Evolutionary conservation across 2,888 invertebrate species (phyloP).

Genomic region (Cancer borealis): DNA sequence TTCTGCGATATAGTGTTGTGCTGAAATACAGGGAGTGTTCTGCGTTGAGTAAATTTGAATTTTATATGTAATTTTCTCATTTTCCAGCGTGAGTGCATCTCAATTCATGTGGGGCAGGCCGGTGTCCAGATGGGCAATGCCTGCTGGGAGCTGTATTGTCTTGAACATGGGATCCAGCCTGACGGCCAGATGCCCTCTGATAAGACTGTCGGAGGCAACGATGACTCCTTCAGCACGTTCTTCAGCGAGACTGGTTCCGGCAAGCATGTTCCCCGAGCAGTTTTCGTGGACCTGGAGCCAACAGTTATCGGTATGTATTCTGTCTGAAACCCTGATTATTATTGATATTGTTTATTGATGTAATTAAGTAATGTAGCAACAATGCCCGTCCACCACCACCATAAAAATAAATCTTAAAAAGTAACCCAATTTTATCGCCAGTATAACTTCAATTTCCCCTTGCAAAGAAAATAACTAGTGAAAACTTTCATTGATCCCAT

Average conservation of each 20-base stretch:
- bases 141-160: slow-evolving; percentile 79
- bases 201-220: slow-evolving; percentile 93
- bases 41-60: too few relatives aligned
- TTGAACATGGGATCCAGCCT: slow-evolving; percentile 83
- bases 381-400: too few relatives aligned
- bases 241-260: slow-evolving; percentile 97
- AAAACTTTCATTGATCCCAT: too few relatives aligned
- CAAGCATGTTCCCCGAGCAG: slow-evolving; percentile 96
- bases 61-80: background rate
- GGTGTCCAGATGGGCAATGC: slow-evolving; percentile 78
- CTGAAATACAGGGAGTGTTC: too few relatives aligned
- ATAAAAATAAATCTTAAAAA: too few relatives aligned
- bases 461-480: too few relatives aligned
- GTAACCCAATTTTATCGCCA: too few relatives aligned
- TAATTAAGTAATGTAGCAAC: too few relatives aligned
- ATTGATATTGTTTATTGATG: too few relatives aligned
- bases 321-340: too few relatives aligned
- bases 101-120: slow-evolving; percentile 53
- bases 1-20: too few relatives aligned
- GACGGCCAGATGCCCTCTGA: slow-evolving; percentile 93
- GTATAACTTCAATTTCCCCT: too few relatives aligned
- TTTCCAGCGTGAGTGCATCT: slow-evolving; percentile 58
- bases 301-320: slow-evolving; percentile 92
- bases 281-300: slow-evolving; percentile 97
- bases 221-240: slow-evolving; percentile 95